A percentile compares a stretch with the other conserved stretches of the same genome.
phyloP scores from a whole-genome alignment of 2,797 vertebrate genomes.

The Clarias fuscus region DNA sequence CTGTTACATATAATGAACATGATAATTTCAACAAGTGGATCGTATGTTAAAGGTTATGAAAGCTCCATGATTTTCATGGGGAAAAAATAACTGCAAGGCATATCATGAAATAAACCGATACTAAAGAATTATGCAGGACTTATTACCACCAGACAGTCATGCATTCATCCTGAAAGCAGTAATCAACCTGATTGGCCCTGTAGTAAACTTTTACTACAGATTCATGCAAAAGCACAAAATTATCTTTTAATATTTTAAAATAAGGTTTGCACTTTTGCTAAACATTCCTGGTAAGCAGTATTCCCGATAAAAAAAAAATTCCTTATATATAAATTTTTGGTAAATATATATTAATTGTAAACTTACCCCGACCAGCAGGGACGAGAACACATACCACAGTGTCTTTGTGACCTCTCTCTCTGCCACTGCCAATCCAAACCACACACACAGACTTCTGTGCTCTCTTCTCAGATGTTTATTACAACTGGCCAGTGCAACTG shows the following conservation, averaged over 20 bases:
- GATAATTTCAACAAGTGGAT: slow-evolving; percentile 6
- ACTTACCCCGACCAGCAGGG: slow-evolving; percentile 86
- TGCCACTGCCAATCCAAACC: slow-evolving; percentile 49
- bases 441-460: slow-evolving; percentile 56
- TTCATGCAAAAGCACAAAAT: neutral
- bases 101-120: neutral
- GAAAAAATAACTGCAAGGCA: neutral
- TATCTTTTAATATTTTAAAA: neutral
- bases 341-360: neutral
- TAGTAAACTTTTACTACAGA: neutral
- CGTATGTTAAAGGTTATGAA: no score
- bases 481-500: slow-evolving; percentile 56
- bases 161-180: neutral
- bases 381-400: slow-evolving; percentile 68
- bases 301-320: neutral
- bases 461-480: slow-evolving; percentile 59
- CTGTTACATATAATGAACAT: neutral
- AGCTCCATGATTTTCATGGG: neutral
- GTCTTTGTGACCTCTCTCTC: slow-evolving; percentile 62
- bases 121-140: slow-evolving; percentile 12
- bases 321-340: no score
- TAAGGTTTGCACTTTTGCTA: neutral
- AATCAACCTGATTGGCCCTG: neutral
- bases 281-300: neutral
- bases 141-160: neutral